Base-by-base conservation (phyloP, 2,888 invertebrate species). In the Volucella zonaria region DNA sequence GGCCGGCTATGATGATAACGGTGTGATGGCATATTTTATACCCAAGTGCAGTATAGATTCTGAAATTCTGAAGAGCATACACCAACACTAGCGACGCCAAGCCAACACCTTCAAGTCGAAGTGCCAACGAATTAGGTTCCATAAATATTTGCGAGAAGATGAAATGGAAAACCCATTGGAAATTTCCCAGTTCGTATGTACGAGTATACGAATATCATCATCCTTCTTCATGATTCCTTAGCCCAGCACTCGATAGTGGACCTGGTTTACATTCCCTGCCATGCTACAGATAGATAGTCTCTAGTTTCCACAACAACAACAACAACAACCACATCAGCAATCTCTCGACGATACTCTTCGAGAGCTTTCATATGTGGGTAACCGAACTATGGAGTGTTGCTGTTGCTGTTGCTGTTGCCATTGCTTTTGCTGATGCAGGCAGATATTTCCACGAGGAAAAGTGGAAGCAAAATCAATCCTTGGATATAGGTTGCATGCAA, bases 91-190 rank as follows among this genome's bases (percentile, higher is more conserved):
- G 40, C n/a, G 10, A 45, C 47, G 38, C 40, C 62, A 38, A 56
- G 38, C 15, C 38, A 23, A 49, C 49, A 73, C 47, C 67, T 31
- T 4, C 31, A 31, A 31, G 31, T 31, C 6, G 38, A 80, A 71
- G 51, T 79, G 59, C 71, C 61, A 67, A 52, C 56, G 81, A 81
- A 85, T 81, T 81, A 85, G 81, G 81, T 81, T 85, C 49, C 67
- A 81, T 73, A 85, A 85, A 85, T 81, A 85, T 81, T 81, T 85
- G 81, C 76, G 23, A 76, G 45, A 73, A 76, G 79, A 83, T 75
- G 66, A 83, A 70, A 62, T 40, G 67, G 66, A 67, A 54, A 59
- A 58, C 51, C 58, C 66, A 67, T 58, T 51, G 54, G 47, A 73
- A 58, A 42, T 18, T 31, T 49, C 40, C 14, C 62, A 23, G 23